Conservation (phyloP, 2,797 vertebrate species). For the Sebastes iracundus region DNA sequence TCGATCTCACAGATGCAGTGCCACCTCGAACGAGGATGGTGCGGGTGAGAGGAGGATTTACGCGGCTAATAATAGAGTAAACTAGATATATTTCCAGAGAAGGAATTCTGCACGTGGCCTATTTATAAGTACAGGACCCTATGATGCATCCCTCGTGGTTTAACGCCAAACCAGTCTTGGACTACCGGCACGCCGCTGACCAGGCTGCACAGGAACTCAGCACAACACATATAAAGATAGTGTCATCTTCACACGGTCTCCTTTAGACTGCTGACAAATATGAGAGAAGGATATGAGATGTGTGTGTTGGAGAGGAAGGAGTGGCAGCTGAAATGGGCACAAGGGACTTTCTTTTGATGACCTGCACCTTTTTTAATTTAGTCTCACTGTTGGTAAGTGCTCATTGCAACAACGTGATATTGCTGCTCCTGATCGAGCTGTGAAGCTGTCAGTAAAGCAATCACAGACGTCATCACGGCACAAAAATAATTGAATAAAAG, state of each 20-base stretch:
- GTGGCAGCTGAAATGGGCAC: conserved; percentile 8
- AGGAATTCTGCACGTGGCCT: conserved; percentile 59
- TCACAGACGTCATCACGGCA: background rate
- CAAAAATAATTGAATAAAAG: conserved; percentile 21
- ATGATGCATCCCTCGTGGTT: conserved; percentile 43
- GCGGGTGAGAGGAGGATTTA: conserved; percentile 56
- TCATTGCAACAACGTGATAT: background rate
- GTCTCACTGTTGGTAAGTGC: background rate
- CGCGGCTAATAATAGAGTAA: conserved; percentile 64
- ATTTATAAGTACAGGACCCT: conserved; percentile 65
- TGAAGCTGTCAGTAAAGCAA: conserved; percentile 15
- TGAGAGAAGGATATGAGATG: background rate
- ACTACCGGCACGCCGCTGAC: conserved; percentile 14
- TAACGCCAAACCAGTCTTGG: conserved; percentile 10
- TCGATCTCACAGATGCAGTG: conserved; percentile 21
- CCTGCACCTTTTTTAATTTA: conserved; percentile 5
- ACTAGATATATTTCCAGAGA: conserved; percentile 67
- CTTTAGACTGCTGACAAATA: conserved; percentile 26
- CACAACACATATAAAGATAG: conserved; percentile 10
- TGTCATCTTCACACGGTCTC: conserved; percentile 26
- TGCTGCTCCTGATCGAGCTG: background rate
- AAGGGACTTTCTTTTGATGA: conserved; percentile 20
- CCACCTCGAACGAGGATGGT: background rate
- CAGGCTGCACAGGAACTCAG: background rate
- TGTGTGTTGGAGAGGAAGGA: background rate